Evolutionary conservation across 1,140 invertebrate genomes (phyloP).

Genomic region (Lepidurus apus): DNA sequence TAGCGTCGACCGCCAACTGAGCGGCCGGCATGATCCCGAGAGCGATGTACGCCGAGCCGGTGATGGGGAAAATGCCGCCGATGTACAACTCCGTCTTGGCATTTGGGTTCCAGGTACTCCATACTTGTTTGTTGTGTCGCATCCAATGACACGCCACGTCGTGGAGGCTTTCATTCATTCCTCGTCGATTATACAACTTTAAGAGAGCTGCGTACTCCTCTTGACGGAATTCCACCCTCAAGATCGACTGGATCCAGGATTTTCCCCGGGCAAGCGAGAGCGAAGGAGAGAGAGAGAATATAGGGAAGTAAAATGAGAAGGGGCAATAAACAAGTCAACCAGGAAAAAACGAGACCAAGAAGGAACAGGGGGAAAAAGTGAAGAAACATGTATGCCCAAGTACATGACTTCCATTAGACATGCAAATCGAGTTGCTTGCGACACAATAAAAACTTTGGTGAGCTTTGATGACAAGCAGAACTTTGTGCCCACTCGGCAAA

Average conservation of each 20-base stretch:
- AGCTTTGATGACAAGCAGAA: too few relatives aligned
- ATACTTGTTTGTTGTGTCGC: conserved; percentile 48
- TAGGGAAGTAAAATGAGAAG: neutral
- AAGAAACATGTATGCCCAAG: too few relatives aligned
- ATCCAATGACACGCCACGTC: conserved; percentile 66
- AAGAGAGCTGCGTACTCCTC: conserved; percentile 35
- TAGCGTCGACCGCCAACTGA: conserved; percentile 56
- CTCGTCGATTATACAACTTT: conserved; percentile 25
- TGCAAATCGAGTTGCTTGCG: too few relatives aligned
- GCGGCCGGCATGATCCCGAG: conserved; percentile 59
- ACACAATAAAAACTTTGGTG: too few relatives aligned
- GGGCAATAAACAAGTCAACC: neutral
- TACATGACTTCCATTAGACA: too few relatives aligned
- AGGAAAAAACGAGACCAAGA: too few relatives aligned
- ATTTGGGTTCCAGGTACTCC: conserved; percentile 54
- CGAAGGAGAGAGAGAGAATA: neutral
- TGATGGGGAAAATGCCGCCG: conserved; percentile 72
- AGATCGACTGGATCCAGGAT: conserved; percentile 48
- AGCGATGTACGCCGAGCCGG: conserved; percentile 53
- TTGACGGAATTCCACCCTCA: conserved; percentile 52
- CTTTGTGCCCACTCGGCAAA: too few relatives aligned
- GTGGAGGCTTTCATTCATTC: conserved; percentile 40
- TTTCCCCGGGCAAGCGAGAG: neutral
- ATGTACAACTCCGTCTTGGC: conserved; percentile 55
- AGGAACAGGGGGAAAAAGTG: too few relatives aligned